These are phyloP conservation scores for Acanthacorydalis orientalis DNA, from an alignment of 2,888 invertebrate genomes.

Conservation along the genomic window DNA sequence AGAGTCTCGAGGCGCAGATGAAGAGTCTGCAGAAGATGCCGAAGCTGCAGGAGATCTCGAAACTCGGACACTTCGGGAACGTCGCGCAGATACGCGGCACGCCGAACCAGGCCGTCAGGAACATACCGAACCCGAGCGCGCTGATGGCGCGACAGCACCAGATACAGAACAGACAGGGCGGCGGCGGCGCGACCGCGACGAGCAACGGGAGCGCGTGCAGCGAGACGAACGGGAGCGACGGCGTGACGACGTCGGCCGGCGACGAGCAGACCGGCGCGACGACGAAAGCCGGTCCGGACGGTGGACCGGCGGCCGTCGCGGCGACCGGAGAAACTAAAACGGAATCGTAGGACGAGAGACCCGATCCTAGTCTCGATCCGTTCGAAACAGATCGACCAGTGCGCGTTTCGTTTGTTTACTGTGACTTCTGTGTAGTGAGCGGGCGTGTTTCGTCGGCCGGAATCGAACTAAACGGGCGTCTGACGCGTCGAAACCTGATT, in stretches of 20 bases:
- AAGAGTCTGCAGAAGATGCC: constrained; percentile 20
- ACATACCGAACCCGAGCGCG: constrained; percentile 45
- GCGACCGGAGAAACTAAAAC: constrained; percentile 8
- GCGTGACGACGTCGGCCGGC: constrained; percentile 5
- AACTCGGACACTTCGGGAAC: constrained; percentile 15
- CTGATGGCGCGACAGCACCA: constrained; percentile 36
- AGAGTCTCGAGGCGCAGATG: constrained; percentile 10
- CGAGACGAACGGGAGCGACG: constrained; percentile 11
- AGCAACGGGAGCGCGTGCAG: constrained; percentile 2
- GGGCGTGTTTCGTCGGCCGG: no score
- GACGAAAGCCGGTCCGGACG: background rate
- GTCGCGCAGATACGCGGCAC: constrained; percentile 17
- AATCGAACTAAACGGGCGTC: no score
- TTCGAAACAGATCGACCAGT: no score
- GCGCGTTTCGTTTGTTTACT: no score
- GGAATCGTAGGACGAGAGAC: constrained; percentile 16
- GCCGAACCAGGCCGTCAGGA: constrained; percentile 40
- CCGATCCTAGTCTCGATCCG: no score
- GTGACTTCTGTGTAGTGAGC: no score
- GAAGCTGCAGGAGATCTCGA: constrained; percentile 28
- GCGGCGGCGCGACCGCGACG: constrained; percentile 7
- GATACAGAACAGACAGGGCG: constrained; percentile 15
- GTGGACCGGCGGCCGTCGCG: constrained; percentile 3
- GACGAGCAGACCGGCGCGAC: constrained; percentile 3
- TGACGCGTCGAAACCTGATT: no score